phyloP scores from a whole-genome alignment of 1,140 invertebrate genomes.

The Portunus trituberculatus region DNA sequence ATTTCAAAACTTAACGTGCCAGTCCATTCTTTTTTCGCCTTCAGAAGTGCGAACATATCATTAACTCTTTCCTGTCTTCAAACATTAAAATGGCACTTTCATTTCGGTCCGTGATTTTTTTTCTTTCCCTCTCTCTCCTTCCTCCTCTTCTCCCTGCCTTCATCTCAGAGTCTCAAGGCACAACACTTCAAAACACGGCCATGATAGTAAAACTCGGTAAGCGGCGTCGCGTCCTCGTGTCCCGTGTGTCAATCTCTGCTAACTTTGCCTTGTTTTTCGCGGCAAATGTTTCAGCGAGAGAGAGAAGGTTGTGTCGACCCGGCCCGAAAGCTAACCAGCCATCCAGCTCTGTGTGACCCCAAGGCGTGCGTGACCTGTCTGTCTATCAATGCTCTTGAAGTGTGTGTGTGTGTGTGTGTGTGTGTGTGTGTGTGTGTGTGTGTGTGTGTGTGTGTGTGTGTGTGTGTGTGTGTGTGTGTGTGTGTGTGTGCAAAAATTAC shows the following conservation, averaged over 20 bases:
- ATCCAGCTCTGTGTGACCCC: not conserved
- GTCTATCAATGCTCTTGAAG: not conserved
- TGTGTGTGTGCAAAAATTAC: conserved; percentile 21
- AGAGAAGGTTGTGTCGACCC: not conserved
- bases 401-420: conserved; percentile 40
- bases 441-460: conserved; percentile 52
- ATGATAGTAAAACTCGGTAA: not conserved
- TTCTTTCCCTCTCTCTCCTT: not conserved
- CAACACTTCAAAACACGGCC: not conserved
- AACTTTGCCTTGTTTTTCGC: not conserved
- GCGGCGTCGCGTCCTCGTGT: not conserved
- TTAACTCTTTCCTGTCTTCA: not conserved
- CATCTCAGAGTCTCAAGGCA: conserved; percentile 17
- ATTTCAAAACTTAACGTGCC: not conserved
- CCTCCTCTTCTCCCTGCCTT: not conserved
- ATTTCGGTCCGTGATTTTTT: not conserved
- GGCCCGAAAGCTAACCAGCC: not conserved
- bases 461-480: conserved; percentile 47
- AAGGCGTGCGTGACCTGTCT: not conserved
- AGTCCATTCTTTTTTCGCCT: not conserved
- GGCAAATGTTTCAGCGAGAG: not conserved
- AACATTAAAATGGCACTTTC: no score
- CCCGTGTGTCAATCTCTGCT: not conserved
- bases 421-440: conserved; percentile 52
- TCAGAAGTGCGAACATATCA: not conserved